These are phyloP conservation scores for Ptilodon capucinus DNA, from an alignment of 2,888 invertebrate species.

Conservation along the genomic window DNA sequence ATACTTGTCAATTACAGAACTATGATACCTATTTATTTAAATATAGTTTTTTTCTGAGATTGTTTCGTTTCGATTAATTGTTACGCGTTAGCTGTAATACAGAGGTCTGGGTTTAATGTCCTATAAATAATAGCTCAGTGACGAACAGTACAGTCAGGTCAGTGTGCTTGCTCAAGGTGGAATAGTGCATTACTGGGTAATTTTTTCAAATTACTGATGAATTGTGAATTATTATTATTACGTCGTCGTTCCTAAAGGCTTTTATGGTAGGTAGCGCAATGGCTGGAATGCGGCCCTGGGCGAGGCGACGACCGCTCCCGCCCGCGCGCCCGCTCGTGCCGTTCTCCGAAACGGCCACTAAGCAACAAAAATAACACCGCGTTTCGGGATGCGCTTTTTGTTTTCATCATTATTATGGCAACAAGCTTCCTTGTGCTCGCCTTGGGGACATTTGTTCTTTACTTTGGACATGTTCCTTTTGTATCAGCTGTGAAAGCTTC, in stretches of 20 bases:
- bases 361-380: constrained; percentile 76
- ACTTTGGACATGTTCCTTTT: not conserved
- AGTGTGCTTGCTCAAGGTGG: too few relatives aligned
- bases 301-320: constrained; percentile 80
- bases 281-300: constrained; percentile 58
- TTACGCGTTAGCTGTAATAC: too few relatives aligned
- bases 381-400: constrained; percentile 77
- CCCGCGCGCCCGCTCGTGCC: constrained; percentile 62
- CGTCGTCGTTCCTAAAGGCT: not conserved
- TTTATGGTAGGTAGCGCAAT: constrained; percentile 8
- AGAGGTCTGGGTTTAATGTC: too few relatives aligned
- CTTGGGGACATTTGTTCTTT: constrained; percentile 1
- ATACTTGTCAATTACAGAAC: too few relatives aligned
- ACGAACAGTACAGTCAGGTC: too few relatives aligned
- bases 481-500: not conserved
- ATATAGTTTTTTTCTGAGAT: too few relatives aligned
- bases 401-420: constrained; percentile 66
- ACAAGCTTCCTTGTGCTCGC: constrained; percentile 38
- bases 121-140: too few relatives aligned
- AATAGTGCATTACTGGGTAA: too few relatives aligned
- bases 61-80: too few relatives aligned
- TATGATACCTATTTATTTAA: too few relatives aligned
- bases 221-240: too few relatives aligned
- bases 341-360: constrained; percentile 77
- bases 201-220: too few relatives aligned